Evolutionary conservation across 2,888 invertebrate species (phyloP), one percentile per base, ranked within the genome.

Genomic region (Archips xylosteana): DNA sequence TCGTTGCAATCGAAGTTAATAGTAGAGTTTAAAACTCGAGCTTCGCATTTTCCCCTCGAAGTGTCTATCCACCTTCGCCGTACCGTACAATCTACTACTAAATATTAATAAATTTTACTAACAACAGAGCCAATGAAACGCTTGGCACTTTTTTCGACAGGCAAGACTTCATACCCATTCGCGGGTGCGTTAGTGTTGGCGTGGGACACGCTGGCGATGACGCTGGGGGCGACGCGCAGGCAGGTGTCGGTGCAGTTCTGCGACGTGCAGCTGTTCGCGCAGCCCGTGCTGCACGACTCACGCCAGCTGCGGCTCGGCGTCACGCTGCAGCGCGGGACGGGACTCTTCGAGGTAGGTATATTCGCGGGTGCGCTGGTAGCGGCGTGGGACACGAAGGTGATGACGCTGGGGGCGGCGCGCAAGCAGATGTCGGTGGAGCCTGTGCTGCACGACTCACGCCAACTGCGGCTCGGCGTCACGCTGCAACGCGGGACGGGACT

Each of bases 361-460:
- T 97, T 97, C 10, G 97, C 97, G 0, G 96, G 96, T 42, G 96
- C 97, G 79, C 88, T 98, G 77, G 87, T 92, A 34, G 87, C 96
- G 9, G 96, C 95, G 1, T 97, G 97, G 97, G 96, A 96, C 81
- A 96, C 96, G 0, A 83, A 96, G 10, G 96, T 96, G 0, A 91
- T 96, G 82, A 91, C 95, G 81, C 13, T 78, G 68, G 95, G 95
- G 1, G 89, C 94, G 6, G 85, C 95, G 4, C 95, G 92, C 78
- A 95, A 95, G 74, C 92, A 96, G 77, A 86, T 97, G 23, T 95
- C 97, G 0, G 96, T 98, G 2, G 96, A 96, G 75, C 91, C 98
- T 54, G 92, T 95, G 10, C 42, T 89, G 15, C 80, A 82, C 0
- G 92, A 95, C 62, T 95, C 95, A 68, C 95, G 95, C 47, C 86